Percentiles rank a stretch among this genome's conserved stretches.
Conservation (phyloP, 2,888 invertebrate species). For the Rhabditophanes sp. region DNA sequence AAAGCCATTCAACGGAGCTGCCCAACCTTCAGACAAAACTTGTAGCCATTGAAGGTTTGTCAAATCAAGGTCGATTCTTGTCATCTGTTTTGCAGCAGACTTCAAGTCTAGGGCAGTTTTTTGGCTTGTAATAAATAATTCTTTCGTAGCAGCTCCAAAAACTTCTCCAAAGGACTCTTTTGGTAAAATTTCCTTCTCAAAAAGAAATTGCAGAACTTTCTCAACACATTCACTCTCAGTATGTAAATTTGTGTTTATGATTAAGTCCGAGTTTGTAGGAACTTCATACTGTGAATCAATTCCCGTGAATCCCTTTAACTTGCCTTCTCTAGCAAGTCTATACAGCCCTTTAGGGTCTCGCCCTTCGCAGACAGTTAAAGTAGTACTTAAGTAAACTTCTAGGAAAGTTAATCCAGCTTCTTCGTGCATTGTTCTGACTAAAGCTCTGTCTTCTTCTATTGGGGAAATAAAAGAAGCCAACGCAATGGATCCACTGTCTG, state of each 20-base stretch:
- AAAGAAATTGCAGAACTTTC: conserved; percentile 65
- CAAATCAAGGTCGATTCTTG: conserved; percentile 60
- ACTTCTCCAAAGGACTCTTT: conserved; percentile 7
- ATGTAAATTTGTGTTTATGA: conserved; percentile 51
- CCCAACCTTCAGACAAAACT: conserved; percentile 92
- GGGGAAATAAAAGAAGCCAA: conserved; percentile 97
- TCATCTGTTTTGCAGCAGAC: conserved; percentile 49
- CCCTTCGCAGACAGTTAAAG: conserved; percentile 72
- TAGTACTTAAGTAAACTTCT: conserved; percentile 85
- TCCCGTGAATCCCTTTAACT: conserved; percentile 68
- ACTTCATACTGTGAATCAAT: conserved; percentile 68
- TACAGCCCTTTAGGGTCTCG: conserved; percentile 55
- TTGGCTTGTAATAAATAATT: conserved; percentile 58
- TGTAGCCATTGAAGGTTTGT: conserved; percentile 90
- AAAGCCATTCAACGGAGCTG: conserved; percentile 80
- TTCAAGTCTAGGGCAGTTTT: conserved; percentile 10
- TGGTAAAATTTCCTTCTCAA: conserved; percentile 50
- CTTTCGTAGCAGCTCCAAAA: no score
- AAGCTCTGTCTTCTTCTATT: conserved; percentile 67
- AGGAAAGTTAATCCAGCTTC: conserved; percentile 54
- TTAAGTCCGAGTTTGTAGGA: conserved; percentile 21
- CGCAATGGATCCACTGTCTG: conserved; percentile 89
- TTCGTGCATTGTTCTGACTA: conserved; percentile 73
- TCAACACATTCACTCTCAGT: conserved; percentile 71
- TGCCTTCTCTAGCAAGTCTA: conserved; percentile 81